Evolutionary conservation across 35 echinoderm and acorn worm genomes (phyloP).

Genomic region (Eucidaris tribuloides): DNA sequence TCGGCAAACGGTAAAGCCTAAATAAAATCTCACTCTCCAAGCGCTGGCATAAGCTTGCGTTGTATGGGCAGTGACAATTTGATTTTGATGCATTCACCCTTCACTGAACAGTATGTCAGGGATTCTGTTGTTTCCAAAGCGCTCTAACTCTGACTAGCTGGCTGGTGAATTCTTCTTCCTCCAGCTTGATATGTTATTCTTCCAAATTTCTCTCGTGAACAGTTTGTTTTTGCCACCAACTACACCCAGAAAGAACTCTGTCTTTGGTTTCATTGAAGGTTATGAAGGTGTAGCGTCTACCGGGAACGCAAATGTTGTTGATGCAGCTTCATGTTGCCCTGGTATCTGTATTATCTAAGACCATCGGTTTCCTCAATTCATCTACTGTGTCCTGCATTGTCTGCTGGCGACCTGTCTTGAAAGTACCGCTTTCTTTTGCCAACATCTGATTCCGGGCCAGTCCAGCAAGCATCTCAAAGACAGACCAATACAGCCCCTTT

Average conservation of each 20-base stretch:
- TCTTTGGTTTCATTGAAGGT: neutral
- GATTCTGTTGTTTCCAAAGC: neutral
- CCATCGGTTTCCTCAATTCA: neutral
- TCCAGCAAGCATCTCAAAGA: conserved; percentile 33
- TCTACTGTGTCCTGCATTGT: neutral
- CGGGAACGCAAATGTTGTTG: neutral
- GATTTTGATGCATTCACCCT: conserved; percentile 7
- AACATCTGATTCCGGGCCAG: too few relatives aligned
- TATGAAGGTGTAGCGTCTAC: neutral
- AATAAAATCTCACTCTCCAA: conserved; percentile 41
- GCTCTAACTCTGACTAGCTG: neutral
- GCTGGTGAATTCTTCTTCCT: neutral
- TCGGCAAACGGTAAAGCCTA: conserved; percentile 55
- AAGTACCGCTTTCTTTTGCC: too few relatives aligned
- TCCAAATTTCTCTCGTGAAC: neutral
- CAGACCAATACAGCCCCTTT: neutral
- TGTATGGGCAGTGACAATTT: conserved; percentile 15
- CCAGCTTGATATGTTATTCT: neutral
- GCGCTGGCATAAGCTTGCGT: conserved; percentile 6
- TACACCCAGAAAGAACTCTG: conserved; percentile 19
- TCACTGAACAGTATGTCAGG: neutral
- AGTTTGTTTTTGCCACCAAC: neutral
- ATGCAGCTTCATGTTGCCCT: neutral
- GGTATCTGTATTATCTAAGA: neutral
- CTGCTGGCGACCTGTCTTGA: too few relatives aligned